These are phyloP conservation scores for Prosapia bicincta DNA, from an alignment of 2,888 invertebrate species.

Conservation along the genomic window DNA sequence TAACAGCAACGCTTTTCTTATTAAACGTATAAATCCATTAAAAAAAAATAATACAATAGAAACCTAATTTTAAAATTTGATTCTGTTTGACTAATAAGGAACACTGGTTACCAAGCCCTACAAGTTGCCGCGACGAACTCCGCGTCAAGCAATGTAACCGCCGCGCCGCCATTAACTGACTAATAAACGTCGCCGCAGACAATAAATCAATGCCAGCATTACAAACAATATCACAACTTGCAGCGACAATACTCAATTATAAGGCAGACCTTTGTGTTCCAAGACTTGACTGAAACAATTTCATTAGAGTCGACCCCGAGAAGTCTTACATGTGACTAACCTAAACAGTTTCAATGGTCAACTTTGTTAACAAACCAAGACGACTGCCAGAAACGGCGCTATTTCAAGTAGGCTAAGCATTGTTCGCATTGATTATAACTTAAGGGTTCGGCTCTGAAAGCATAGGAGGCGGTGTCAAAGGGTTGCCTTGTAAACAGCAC, in stretches of 20 bases:
- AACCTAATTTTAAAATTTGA: no score
- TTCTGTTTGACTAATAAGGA: no score
- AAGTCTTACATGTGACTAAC: neutral
- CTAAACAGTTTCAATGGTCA: neutral
- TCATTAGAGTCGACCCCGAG: neutral
- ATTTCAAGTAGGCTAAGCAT: neutral
- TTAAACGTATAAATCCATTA: no score
- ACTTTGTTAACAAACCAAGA: neutral
- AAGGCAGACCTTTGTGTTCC: neutral
- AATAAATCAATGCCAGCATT: neutral
- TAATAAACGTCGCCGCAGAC: neutral
- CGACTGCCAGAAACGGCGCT: neutral
- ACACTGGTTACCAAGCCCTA: no score
- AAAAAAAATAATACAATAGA: no score
- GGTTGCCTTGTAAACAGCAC: no score
- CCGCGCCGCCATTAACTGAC: neutral
- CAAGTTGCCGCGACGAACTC: no score
- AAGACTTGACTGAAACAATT: neutral
- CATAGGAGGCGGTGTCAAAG: no score
- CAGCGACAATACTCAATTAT: neutral
- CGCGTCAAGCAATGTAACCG: no score
- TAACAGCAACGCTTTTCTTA: no score
- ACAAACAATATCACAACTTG: neutral
- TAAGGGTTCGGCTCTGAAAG: no score
- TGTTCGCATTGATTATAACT: neutral